phyloP scores from a whole-genome alignment of 2,113 vertebrate species.

The Pogona vitticeps region DNA sequence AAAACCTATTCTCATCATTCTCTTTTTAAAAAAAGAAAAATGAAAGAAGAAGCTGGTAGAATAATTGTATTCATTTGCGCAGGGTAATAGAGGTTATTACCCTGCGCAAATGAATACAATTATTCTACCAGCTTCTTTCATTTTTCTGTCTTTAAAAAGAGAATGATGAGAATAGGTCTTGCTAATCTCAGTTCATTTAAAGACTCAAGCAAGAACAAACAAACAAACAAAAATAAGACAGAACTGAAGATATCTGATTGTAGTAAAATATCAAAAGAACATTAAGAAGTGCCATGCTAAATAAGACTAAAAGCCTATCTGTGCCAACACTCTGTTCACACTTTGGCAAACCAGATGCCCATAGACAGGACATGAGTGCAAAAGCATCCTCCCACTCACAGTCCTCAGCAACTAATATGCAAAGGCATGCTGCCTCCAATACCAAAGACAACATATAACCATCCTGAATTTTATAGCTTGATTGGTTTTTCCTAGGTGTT shows the following conservation, averaged over 20 bases:
- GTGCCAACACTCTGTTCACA: neutral
- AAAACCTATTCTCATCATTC: neutral
- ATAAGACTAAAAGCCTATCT: neutral
- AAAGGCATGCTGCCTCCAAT: neutral
- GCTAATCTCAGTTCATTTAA: neutral
- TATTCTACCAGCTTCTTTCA: neutral
- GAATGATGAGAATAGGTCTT: neutral
- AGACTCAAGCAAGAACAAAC: neutral
- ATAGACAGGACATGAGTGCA: neutral
- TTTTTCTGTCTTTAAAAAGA: neutral
- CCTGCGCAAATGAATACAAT: neutral
- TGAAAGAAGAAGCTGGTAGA: neutral
- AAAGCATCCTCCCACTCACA: neutral
- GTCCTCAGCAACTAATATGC: neutral
- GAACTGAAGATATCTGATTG: neutral
- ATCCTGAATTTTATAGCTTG: neutral
- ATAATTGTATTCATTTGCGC: neutral
- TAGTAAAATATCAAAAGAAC: neutral
- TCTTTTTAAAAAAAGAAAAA: neutral
- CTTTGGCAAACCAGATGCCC: neutral
- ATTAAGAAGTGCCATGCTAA: no score
- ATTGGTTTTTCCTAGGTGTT: no score
- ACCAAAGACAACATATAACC: neutral
- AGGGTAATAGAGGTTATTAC: constrained; percentile 4
- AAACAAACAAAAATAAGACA: neutral